Conservation (phyloP, 2,113 vertebrate genomes). For the Saimiri boliviensis region DNA sequence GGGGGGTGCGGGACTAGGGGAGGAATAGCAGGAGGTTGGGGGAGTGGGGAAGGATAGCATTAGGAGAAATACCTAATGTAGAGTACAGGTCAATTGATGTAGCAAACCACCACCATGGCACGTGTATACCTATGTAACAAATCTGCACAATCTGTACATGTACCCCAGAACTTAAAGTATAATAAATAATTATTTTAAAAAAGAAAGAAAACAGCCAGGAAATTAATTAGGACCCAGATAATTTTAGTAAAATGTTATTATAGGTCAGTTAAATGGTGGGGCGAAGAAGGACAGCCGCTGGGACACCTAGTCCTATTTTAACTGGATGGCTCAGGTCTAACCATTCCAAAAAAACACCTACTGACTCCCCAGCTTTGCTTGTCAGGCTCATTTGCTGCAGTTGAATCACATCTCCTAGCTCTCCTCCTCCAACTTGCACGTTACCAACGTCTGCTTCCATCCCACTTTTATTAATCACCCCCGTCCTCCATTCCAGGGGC, state of each 20-base stretch:
- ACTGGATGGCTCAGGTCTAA: conserved; percentile 37
- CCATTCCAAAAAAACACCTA: neutral
- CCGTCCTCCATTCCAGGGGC: neutral
- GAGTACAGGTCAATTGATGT: too few species aligned
- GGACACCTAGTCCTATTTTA: conserved; percentile 27
- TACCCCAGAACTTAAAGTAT: too few species aligned
- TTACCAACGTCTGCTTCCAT: neutral
- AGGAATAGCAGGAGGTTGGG: too few species aligned
- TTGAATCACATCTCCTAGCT: neutral
- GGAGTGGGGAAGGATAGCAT: too few species aligned
- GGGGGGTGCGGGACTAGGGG: too few species aligned
- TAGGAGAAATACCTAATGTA: too few species aligned
- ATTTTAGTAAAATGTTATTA: conserved; percentile 75
- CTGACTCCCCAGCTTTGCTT: neutral
- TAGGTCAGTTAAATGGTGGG: conserved; percentile 44
- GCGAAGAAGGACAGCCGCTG: neutral
- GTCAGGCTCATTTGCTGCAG: neutral
- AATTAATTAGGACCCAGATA: conserved; percentile 72
- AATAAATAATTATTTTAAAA: too few species aligned
- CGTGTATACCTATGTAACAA: too few species aligned
- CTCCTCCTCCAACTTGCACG: neutral
- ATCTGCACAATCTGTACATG: too few species aligned
- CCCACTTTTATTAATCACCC: neutral
- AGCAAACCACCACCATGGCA: too few species aligned
- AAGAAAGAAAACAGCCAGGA: conserved; percentile 50